These are phyloP conservation scores for Anas platyrhynchos DNA, from an alignment of 2,113 vertebrate genomes.

Conservation along the genomic window DNA sequence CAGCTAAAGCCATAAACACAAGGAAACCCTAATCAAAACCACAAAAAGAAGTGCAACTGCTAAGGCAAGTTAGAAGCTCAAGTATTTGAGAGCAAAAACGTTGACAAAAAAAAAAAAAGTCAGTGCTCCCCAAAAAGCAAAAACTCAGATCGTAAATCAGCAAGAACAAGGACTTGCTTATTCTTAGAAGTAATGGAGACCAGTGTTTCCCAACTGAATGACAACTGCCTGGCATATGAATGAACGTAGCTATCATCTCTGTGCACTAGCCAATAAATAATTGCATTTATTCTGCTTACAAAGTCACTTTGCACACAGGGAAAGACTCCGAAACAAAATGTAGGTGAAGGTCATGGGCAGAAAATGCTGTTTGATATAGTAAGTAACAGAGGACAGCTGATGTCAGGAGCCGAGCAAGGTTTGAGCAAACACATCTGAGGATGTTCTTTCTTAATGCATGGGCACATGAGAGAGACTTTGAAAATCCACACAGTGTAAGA, in stretches of 20 bases:
- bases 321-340: background rate
- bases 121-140: background rate
- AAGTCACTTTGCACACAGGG: background rate
- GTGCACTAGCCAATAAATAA: background rate
- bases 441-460: fast-evolving
- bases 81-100: background rate
- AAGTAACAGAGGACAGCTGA: background rate
- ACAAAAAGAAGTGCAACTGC: background rate
- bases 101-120: background rate
- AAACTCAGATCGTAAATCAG: background rate
- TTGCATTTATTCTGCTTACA: constrained; percentile 1
- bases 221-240: background rate
- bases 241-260: background rate
- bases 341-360: background rate
- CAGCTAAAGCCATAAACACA: background rate
- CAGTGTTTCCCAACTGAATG: background rate
- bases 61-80: background rate
- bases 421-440: background rate
- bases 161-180: background rate
- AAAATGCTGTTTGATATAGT: background rate
- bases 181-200: background rate
- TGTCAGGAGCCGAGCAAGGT: background rate
- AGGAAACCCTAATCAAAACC: background rate
- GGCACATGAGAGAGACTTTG: background rate
- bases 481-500: background rate